Evolutionary conservation across 2,113 vertebrate species (phyloP), one percentile per base, ranked within the genome.

Genomic region (Monarcha castaneiventris): DNA sequence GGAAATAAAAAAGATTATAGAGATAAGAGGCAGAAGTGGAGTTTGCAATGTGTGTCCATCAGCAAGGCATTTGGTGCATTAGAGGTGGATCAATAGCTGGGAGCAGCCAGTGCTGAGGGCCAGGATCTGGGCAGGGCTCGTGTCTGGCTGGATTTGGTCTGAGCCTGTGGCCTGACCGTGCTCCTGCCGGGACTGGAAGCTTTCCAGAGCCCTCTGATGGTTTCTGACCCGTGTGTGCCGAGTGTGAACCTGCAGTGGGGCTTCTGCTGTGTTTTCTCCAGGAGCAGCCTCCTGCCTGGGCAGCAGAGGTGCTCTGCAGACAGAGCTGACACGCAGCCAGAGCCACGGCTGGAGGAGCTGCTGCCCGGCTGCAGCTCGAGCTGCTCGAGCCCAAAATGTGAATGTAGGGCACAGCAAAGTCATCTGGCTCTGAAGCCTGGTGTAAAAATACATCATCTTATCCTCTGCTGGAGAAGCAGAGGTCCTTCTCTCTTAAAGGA

Each of bases 351-450:
- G 75, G 33, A 32, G 46, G 61, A 87, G 81, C 56, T 35, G 11
- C 48, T 89, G 54, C 76, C 48, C 20, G 58, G 21, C 69, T n/a
- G 81, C 78, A 44, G 81, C 1, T 37, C 37, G 37, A 37, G 13
- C 68, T 89, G 82, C 90, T 93, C 62, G 12, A 52, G 83, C 43
- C 73, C 81, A 12, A 33, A 35, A 48, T 21, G 52, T 32, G 66
- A 44, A 71, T 76, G 62, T 89, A 78, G 95, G 90, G 37, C 81
- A 71, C 30, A 23, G 78, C 84, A 91, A 87, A 91, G 92, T 96
- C 90, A 93, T 89, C 81, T 67, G 87, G 16, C 89, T 92, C 64
- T 43, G 91, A 39, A 86, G 68, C 64, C 72, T 89, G 59, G 11
- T 84, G 90, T 87, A 82, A 91, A 89, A 95, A 95, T 93, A 63